Evolutionary conservation across 2,797 vertebrate genomes (phyloP).

Genomic region (Darevskia mixta): DNA sequence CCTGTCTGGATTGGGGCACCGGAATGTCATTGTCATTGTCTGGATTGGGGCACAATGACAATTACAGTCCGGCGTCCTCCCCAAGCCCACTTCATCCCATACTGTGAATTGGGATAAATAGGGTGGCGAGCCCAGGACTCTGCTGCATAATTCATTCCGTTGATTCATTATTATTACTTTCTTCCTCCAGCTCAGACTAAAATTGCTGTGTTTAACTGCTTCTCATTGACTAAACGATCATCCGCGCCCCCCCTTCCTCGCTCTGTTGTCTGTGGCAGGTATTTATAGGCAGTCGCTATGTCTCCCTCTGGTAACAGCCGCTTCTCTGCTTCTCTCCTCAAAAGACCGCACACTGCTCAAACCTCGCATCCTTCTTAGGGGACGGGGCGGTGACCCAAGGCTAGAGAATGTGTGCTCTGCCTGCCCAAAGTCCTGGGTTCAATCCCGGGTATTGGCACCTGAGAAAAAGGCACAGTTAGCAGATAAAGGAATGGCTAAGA

Average conservation of each 20-base stretch:
- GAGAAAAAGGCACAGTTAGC: too few species aligned
- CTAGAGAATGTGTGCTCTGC: not conserved
- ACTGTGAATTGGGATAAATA: not conserved
- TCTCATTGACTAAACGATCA: conserved; percentile 71
- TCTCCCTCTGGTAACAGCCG: conserved; percentile 53
- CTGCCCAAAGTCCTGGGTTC: too few species aligned
- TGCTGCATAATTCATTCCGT: not conserved
- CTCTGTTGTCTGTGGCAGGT: conserved; percentile 63
- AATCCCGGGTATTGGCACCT: too few species aligned
- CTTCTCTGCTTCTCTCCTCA: conserved; percentile 42
- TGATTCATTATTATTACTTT: conserved; percentile 42
- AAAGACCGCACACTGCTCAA: not conserved
- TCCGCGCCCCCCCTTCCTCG: conserved; percentile 74
- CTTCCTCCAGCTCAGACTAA: conserved; percentile 70
- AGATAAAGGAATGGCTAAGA: too few species aligned
- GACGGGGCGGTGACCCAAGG: not conserved
- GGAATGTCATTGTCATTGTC: too few species aligned
- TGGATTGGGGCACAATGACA: too few species aligned
- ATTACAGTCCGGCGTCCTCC: not conserved
- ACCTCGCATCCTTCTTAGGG: not conserved
- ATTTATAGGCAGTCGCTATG: conserved; percentile 72
- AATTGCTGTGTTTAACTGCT: conserved; percentile 70
- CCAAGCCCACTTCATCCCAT: not conserved
- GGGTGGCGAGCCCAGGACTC: not conserved
- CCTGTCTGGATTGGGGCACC: too few species aligned